Percentiles rank a stretch among this genome's conserved stretches.
phyloP scores from a whole-genome alignment of 2,888 invertebrate genomes.

The Drosophila longiperda region DNA sequence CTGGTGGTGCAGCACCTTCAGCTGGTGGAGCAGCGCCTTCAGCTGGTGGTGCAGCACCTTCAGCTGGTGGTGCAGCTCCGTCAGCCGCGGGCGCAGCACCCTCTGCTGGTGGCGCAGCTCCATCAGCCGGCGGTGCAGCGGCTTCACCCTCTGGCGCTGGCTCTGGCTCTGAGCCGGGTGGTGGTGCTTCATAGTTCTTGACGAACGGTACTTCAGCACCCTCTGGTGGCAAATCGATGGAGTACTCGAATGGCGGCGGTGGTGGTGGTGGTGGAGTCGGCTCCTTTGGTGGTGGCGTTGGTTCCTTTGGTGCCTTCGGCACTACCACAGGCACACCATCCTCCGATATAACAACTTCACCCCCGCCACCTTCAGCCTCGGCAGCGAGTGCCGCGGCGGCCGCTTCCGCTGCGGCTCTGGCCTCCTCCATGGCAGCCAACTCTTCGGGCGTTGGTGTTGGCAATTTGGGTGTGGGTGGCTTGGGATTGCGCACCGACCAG shows the following conservation, averaged over 20 bases:
- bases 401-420: conserved; percentile 79
- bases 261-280: conserved; percentile 85
- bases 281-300: conserved; percentile 82
- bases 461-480: conserved; percentile 84
- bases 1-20: conserved; percentile 78
- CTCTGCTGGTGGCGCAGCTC: conserved; percentile 78
- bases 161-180: conserved; percentile 83
- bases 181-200: conserved; percentile 84
- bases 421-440: conserved; percentile 83
- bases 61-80: conserved; percentile 59
- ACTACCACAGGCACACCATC: conserved; percentile 59
- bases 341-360: conserved; percentile 42
- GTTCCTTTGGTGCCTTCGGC: conserved; percentile 51
- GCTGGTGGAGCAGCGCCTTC: conserved; percentile 61
- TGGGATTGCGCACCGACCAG: conserved; percentile 84
- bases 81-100: conserved; percentile 79
- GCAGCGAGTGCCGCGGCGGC: conserved; percentile 74
- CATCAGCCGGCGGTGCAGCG: conserved; percentile 78
- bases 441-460: conserved; percentile 84
- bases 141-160: conserved; percentile 78
- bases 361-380: conserved; percentile 65
- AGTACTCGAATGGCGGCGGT: conserved; percentile 85
- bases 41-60: conserved; percentile 65
- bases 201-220: conserved; percentile 85
- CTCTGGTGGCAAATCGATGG: conserved; percentile 85